phyloP scores from a whole-genome alignment of 2,888 invertebrate genomes.

The Tenthredo distinguenda region DNA sequence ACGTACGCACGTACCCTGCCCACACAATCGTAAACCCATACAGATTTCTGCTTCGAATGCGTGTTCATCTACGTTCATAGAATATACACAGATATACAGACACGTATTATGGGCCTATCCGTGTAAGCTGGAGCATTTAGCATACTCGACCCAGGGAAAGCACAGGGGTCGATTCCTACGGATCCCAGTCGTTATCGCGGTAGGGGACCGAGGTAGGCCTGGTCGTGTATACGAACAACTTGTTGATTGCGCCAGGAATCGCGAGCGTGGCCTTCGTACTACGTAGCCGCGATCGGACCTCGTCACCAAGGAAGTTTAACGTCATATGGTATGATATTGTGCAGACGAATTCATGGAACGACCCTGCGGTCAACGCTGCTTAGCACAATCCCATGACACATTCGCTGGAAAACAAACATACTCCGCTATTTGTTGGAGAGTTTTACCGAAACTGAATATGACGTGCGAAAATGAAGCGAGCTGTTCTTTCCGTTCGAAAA shows the following conservation, averaged over 20 bases:
- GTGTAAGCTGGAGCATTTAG: constrained; percentile 47
- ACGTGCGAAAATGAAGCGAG: neutral
- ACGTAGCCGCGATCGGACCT: neutral
- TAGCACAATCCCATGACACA: neutral
- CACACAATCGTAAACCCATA: constrained; percentile 45
- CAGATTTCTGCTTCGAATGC: constrained; percentile 34
- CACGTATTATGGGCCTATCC: constrained; percentile 15
- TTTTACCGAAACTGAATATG: neutral
- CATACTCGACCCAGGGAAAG: constrained; percentile 44
- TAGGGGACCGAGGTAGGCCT: constrained; percentile 40
- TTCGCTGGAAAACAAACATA: neutral
- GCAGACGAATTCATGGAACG: neutral
- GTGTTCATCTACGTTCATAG: neutral
- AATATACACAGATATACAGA: constrained; percentile 21
- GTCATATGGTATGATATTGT: neutral
- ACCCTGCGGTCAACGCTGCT: neutral
- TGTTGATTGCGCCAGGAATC: constrained; percentile 49
- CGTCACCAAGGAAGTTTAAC: constrained; percentile 9
- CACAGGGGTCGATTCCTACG: constrained; percentile 41
- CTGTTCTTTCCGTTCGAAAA: neutral
- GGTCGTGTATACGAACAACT: constrained; percentile 43
- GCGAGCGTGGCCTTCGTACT: constrained; percentile 14
- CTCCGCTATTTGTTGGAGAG: neutral
- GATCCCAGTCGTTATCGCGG: constrained; percentile 39
- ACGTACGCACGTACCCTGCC: neutral